Conservation (phyloP, 2,113 vertebrate species). For the Macaca nemestrina region DNA sequence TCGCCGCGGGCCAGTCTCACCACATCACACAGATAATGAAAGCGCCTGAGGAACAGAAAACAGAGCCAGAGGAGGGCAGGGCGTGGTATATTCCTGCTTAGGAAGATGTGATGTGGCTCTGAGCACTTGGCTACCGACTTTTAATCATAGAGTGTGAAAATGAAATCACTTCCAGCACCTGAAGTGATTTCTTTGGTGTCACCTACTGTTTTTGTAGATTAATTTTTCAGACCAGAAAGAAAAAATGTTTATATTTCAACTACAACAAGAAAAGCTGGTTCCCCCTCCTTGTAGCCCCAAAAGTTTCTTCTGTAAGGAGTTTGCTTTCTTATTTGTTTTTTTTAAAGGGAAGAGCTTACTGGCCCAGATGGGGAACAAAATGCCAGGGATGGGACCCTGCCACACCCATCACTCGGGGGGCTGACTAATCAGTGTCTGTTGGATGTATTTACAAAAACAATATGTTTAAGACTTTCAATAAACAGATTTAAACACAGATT, state of each 20-base stretch:
- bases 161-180: background rate
- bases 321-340: background rate
- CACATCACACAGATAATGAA: background rate
- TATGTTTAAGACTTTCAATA: slow-evolving; percentile 44
- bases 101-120: background rate
- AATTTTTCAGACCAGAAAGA: slow-evolving; percentile 6
- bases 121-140: background rate
- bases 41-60: background rate
- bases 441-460: slow-evolving; percentile 49
- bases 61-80: background rate
- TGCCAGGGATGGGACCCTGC: background rate
- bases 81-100: background rate
- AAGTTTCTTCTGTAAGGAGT: slow-evolving; percentile 11
- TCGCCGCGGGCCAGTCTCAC: background rate
- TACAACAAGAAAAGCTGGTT: background rate
- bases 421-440: background rate
- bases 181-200: background rate
- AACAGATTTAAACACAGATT: slow-evolving; percentile 51
- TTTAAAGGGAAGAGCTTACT: background rate
- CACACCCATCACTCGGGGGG: background rate
- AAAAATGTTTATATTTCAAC: background rate
- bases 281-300: background rate
- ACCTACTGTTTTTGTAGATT: slow-evolving; percentile 7
- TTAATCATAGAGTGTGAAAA: background rate
- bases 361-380: background rate